Base-by-base conservation (phyloP, 2,888 invertebrate species). In the Cosmorhoe ocellata region DNA sequence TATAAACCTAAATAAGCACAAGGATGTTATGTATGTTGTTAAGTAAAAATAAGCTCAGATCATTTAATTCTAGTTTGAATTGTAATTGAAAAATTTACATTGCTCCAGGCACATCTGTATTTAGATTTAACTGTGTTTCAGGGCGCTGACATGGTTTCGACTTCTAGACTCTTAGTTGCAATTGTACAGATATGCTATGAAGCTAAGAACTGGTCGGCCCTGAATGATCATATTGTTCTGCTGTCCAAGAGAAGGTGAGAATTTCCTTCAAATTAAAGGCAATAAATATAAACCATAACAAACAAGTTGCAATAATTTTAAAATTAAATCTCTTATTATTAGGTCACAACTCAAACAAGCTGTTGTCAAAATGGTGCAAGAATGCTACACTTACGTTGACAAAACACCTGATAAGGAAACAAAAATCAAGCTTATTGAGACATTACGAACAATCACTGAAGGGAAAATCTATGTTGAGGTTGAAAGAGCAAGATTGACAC, bases 391-490 rank as follows among this genome's bases (percentile, higher is more conserved):
- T 33, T 99, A 98, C 74, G 96, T 99, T 0, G 98, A 98, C 67
- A 94, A 97, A 81, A 96, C 97, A 11, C 97, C 98, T 0, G 95
- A 96, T 67, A 96, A 97, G 79, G 97, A 97, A 62, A 94, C 94
- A 0, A 96, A 96, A 89, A 93, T 99, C 36, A 98, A 98, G 76
- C 91, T 99, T 0, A 99, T 99, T 74, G 99, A 99, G 79, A 99
- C 99, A 0, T 86, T 99, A 39, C 93, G 98, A 59, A 93, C 95
- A 3, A 99, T 99, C 1, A 99, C 99, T 0, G 99, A 98, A 76
- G 99, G 99, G 61, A 99, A 99, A 94, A 99, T 99, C 61, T 99
- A 99, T 80, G 99, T 99, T n/a, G 99, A 99, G 92, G 98, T 99
- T 6, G 99, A 99, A 84, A 92, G 99, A 68, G 99, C 99, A 3